Evolutionary conservation across 2,113 vertebrate species (phyloP).

Genomic region (Equus przewalskii): DNA sequence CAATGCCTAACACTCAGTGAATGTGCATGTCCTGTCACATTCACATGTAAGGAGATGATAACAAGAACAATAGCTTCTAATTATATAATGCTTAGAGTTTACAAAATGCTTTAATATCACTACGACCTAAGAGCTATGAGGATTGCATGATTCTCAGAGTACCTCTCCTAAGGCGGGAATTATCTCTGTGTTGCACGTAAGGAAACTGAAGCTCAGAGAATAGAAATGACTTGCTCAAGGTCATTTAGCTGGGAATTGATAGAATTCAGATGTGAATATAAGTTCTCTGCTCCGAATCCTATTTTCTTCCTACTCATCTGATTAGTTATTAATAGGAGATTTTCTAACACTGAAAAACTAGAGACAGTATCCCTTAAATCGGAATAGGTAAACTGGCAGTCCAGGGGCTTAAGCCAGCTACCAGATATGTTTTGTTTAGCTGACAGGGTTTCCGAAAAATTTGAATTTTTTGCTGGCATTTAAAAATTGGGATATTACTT

Average conservation of each 20-base stretch:
- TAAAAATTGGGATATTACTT: slow-evolving; percentile 42
- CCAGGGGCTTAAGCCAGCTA: background rate
- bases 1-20: background rate
- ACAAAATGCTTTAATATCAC: background rate
- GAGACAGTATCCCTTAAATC: background rate
- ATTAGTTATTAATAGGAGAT: background rate
- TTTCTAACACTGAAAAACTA: background rate
- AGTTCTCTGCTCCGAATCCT: background rate
- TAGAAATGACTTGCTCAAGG: background rate
- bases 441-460: slow-evolving; percentile 27
- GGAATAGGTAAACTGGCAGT: background rate
- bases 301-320: background rate
- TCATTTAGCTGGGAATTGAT: background rate
- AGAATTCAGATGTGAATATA: background rate
- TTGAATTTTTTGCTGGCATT: slow-evolving; percentile 55
- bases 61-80: background rate
- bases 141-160: background rate
- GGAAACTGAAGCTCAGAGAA: background rate
- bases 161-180: background rate
- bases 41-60: background rate
- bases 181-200: background rate
- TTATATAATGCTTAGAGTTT: background rate
- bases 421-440: slow-evolving; percentile 51
- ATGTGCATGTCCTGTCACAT: no score
- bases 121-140: background rate